Conservation (phyloP, 2,113 vertebrate species). For the Mastomys coucha region DNA sequence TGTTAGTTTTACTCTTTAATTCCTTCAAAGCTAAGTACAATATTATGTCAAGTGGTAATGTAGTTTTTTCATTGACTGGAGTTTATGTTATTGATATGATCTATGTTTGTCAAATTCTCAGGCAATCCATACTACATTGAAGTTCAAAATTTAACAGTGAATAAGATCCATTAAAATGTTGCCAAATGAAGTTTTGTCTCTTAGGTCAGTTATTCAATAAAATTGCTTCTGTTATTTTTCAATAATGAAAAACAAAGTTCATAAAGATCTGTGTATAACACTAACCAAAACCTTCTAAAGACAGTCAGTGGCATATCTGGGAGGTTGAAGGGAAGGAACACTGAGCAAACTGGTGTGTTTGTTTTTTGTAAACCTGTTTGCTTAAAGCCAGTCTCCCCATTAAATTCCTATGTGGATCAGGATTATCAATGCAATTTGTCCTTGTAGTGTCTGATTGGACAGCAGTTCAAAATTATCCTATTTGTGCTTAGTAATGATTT, state of each 20-base stretch:
- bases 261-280: no score
- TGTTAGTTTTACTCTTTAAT: background rate
- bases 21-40: background rate
- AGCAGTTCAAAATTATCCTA: background rate
- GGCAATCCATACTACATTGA: background rate
- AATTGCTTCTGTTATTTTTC: background rate
- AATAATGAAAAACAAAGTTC: background rate
- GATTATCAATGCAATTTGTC: background rate
- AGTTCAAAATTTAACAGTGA: background rate
- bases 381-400: no score
- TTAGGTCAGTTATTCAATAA: background rate
- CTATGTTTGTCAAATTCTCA: no score
- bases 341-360: background rate
- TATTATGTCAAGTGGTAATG: background rate
- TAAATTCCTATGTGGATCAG: background rate
- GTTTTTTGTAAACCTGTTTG: background rate
- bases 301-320: background rate
- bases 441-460: background rate
- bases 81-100: background rate
- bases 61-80: background rate
- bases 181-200: background rate
- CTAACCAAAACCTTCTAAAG: no score
- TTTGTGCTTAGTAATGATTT: background rate
- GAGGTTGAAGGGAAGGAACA: background rate
- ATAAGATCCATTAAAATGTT: background rate